Conservation (phyloP, 1,140 invertebrate genomes). For the Zophobas morio region DNA sequence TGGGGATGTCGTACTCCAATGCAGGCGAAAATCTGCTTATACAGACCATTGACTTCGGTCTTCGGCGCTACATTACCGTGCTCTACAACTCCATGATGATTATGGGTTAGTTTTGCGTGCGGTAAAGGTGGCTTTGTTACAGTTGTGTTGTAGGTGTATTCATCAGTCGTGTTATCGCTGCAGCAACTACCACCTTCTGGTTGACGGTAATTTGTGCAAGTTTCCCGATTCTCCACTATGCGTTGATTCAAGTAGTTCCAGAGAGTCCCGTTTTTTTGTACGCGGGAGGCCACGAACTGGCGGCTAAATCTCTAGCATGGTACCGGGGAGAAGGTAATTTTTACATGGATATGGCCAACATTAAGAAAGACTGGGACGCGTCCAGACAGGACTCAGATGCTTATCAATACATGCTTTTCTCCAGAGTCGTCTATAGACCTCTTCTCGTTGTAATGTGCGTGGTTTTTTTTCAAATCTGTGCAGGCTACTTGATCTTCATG, state of each 20-base stretch:
- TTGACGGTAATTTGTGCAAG: constrained; percentile 34
- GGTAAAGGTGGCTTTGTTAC: too few species aligned
- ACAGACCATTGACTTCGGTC: constrained; percentile 51
- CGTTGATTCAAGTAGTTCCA: constrained; percentile 44
- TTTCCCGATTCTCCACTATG: constrained; percentile 42
- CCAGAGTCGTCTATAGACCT: constrained; percentile 54
- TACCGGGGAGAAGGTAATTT: constrained; percentile 53
- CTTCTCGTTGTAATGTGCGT: constrained; percentile 47
- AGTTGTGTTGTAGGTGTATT: constrained; percentile 35
- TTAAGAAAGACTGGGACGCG: constrained; percentile 53
- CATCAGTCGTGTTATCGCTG: constrained; percentile 42
- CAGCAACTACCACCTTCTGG: constrained; percentile 19
- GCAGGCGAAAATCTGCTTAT: constrained; percentile 52
- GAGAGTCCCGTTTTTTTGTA: constrained; percentile 60
- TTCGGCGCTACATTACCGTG: constrained; percentile 46
- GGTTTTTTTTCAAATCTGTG: constrained; percentile 51
- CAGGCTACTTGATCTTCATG: constrained; percentile 56
- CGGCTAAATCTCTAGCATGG: constrained; percentile 53
- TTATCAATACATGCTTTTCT: constrained; percentile 54
- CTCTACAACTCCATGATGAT: constrained; percentile 42
- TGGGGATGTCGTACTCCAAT: constrained; percentile 48
- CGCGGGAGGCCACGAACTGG: constrained; percentile 41
- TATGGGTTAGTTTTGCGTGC: constrained; percentile 11
- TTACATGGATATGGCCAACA: constrained; percentile 51
- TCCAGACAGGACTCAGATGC: constrained; percentile 46